Conservation (phyloP, 2,888 invertebrate species). For the Papilio gigon region DNA sequence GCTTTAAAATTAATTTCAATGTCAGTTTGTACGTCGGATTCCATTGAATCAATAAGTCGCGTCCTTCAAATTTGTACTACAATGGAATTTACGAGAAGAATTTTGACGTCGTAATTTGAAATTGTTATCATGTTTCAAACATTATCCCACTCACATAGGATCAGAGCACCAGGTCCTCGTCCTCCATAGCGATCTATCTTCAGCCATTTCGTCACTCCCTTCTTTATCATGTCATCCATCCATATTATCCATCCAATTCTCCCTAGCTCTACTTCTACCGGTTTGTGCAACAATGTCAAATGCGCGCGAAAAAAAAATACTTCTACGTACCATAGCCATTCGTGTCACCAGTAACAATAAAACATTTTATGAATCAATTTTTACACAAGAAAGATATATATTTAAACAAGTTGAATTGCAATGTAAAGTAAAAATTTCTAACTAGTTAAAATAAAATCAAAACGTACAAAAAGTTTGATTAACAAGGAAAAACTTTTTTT, state of each 20-base stretch:
- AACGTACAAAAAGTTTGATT: neutral
- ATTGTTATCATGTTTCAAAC: no score
- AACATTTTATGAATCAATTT: neutral
- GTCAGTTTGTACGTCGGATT: neutral
- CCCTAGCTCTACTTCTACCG: no score
- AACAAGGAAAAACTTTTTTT: neutral
- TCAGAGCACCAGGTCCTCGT: no score
- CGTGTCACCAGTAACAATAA: no score
- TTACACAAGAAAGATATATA: neutral
- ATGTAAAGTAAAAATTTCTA: neutral
- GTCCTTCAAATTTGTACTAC: neutral
- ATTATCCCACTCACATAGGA: no score
- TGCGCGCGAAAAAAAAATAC: no score
- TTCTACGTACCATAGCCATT: no score
- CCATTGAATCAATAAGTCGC: neutral
- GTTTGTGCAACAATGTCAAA: no score
- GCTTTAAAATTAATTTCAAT: slow-evolving; percentile 5
- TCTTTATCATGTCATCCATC: no score
- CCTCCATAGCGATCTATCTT: no score
- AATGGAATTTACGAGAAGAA: neutral
- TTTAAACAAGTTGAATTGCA: neutral
- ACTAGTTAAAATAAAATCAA: neutral
- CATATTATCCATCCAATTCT: no score
- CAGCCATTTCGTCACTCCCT: no score
- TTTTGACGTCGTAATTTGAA: neutral